Conservation (phyloP, 2,797 vertebrate genomes). For the Coendou prehensilis region DNA sequence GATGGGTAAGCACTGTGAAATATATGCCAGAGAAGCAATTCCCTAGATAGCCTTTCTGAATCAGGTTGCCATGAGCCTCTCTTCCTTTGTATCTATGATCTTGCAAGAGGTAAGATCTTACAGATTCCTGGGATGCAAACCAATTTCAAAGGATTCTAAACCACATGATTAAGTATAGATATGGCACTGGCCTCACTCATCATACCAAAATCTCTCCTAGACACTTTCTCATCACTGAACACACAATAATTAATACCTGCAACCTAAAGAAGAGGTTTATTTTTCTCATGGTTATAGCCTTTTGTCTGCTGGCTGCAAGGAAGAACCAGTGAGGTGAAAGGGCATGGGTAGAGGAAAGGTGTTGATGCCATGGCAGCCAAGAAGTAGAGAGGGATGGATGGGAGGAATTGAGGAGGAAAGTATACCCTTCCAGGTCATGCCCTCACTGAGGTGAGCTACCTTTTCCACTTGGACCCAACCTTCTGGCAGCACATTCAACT, state of each 20-base stretch:
- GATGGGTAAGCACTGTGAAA: not conserved
- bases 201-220: not conserved
- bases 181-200: not conserved
- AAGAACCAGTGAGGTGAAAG: not conserved
- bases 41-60: not conserved
- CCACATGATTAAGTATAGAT: not conserved
- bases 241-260: not conserved
- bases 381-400: not conserved
- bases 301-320: not conserved
- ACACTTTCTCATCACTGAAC: not conserved
- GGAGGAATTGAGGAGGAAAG: not conserved
- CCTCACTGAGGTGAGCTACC: not conserved
- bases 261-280: not conserved
- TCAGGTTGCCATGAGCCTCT: not conserved
- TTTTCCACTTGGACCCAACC: not conserved
- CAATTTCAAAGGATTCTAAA: not conserved
- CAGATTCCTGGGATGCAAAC: not conserved
- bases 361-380: not conserved
- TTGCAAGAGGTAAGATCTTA: not conserved
- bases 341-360: not conserved
- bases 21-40: not conserved
- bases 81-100: not conserved
- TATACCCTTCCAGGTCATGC: not conserved
- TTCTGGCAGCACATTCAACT: not conserved
- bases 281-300: not conserved